Evolutionary conservation across 2,797 vertebrate genomes (phyloP), one percentile per base, ranked within the genome.

Genomic region (Hyperoplus lanceolatus): DNA sequence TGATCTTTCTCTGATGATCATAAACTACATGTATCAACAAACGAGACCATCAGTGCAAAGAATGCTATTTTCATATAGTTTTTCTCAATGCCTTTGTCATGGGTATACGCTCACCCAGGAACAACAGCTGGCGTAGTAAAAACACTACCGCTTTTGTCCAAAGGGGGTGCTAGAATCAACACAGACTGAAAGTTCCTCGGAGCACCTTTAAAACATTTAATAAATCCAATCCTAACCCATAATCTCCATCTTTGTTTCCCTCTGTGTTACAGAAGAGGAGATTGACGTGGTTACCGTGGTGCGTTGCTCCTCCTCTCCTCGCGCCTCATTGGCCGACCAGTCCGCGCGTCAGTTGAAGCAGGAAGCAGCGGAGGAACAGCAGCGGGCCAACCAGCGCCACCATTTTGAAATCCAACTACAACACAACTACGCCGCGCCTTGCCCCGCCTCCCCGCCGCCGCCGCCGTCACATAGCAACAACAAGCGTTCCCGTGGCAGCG

Each of bases 361-460:
- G 49, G 91, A 93, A 39, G 29, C 29, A 3, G 29, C 29, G 29
- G 29, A 29, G 29, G 89, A 93, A 73, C 77, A 90, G 84, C 81
- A 89, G 46, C 88, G 90, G 0, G 91, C 89, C 1, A 76, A 89
- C 0, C 92, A 93, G 42, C 94, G 93, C 3, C 91, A 93, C 70
- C 85, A 93, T 81, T 64, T 92, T 0, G 94, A 96, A 70, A 96
- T 96, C 88, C 95, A 96, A 50, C 90, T 92, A 65, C 96, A 96
- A 36, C 96, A 96, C 92, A 96, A 96, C 92, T 96, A 96, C 4
- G 96, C 96, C 0, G 96, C 96, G 0, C 95, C 96, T 0, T 89
- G 93, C 6, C 96, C 96, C 1, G 84, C 93, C 36, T 95, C 95
- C 0, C 94, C 93, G 0, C 92, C 87, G 0, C 89, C 87, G 0